These are phyloP conservation scores for Rapana venosa DNA, from an alignment of 2,888 invertebrate genomes.

Conservation along the genomic window DNA sequence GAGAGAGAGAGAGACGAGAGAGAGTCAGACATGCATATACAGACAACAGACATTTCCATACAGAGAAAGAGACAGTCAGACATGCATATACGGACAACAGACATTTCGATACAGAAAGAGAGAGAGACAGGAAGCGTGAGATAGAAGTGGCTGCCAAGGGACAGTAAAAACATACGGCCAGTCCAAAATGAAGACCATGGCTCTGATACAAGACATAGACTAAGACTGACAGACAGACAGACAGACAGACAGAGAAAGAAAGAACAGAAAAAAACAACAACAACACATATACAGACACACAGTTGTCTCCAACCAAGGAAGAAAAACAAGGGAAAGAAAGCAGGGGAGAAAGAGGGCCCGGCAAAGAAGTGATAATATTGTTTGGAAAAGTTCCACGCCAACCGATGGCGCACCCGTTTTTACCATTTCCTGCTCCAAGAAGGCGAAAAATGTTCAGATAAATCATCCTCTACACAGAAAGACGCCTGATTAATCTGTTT, in stretches of 20 bases:
- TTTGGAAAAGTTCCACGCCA: too few species aligned
- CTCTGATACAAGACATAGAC: neutral
- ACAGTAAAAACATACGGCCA: neutral
- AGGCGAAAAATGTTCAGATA: too few species aligned
- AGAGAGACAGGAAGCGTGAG: neutral
- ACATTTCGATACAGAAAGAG: neutral
- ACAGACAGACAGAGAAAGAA: slow-evolving; percentile 1
- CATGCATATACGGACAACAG: neutral
- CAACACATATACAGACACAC: neutral
- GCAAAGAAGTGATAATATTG: too few species aligned
- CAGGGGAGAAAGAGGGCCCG: too few species aligned
- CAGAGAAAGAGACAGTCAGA: neutral
- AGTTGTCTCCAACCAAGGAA: neutral
- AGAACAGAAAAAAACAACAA: neutral
- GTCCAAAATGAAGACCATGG: too few species aligned
- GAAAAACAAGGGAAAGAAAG: neutral
- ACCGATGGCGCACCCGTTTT: too few species aligned
- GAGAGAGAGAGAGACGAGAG: too few species aligned
- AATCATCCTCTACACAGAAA: too few species aligned
- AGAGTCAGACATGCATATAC: neutral
- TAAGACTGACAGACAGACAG: neutral
- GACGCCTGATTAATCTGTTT: too few species aligned
- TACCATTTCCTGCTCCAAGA: too few species aligned
- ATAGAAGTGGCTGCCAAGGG: neutral
- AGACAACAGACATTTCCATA: neutral